Evolutionary conservation across 2,113 vertebrate species (phyloP).

Genomic region (Psophia crepitans): DNA sequence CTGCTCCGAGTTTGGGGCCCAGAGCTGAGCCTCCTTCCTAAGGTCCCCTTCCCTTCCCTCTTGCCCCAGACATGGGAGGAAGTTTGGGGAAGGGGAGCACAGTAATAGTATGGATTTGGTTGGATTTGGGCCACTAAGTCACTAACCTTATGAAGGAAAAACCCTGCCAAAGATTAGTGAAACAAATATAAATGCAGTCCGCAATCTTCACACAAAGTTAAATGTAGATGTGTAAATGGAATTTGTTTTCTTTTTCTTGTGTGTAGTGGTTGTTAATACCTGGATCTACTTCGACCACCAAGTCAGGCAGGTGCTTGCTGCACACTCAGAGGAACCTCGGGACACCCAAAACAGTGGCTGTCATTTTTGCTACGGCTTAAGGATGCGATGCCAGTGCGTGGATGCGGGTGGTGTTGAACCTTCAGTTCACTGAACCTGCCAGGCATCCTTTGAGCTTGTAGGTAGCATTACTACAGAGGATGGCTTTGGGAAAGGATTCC

Average conservation of each 20-base stretch:
- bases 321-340: not conserved
- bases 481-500: not conserved
- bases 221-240: not conserved
- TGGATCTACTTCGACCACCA: not conserved
- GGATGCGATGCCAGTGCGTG: accelerated
- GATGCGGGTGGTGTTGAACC: accelerated
- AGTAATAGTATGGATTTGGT: not conserved
- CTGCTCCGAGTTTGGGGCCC: not conserved
- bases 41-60: not conserved
- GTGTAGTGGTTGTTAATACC: not conserved
- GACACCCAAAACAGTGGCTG: not conserved
- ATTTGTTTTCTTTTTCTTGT: not conserved
- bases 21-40: not conserved
- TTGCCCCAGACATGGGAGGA: not conserved
- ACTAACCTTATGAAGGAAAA: not conserved
- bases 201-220: not conserved
- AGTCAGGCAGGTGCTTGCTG: not conserved
- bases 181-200: not conserved
- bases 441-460: not conserved
- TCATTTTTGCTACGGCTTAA: not conserved
- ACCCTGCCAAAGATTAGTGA: not conserved
- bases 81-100: not conserved
- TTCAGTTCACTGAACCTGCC: not conserved
- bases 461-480: not conserved
- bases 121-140: not conserved